Evolutionary conservation across 2,888 invertebrate genomes (phyloP), one percentile per base, ranked within the genome.

Genomic region (Auanema sp.): DNA sequence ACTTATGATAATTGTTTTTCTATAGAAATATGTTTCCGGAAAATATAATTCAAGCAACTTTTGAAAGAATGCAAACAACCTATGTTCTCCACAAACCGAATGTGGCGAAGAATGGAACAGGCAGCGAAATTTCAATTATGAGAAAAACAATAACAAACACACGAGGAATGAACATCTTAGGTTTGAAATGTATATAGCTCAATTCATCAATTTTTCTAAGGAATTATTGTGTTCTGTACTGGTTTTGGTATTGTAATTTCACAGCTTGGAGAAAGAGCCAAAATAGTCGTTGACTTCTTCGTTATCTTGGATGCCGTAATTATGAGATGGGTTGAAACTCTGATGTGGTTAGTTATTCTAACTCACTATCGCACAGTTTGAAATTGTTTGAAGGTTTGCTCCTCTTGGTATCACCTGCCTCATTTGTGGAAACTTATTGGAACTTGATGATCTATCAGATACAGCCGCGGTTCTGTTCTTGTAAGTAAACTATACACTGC

Each of bases 171-270:
- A 90, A 89, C 80, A 88, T 89, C 41, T 85, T 89, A 84, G 89
- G 88, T 80, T 47, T 8, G 52, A 52, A n/a, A 43, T 0, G 47
- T 14, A 47, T 5, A 21, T n/a, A 47, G 42, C 11, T 11, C 11
- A 25, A 62, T 41, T 66, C 16, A 23, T 64, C 43, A 1, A 2
- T 33, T 23, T 52, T 33, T 67, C n/a, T 49, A 91, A 74, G 93
- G 93, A 44, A 89, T 93, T 64, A 93, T 93, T 3, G 91, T 92
- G 86, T 93, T 93, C 87, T 92, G 92, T 82, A 87, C 93, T 33
- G 89, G 91, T 2, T 93, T 93, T 80, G 93, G 93, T n/a, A 91
- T 92, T 49, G 88, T 92, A 40, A 87, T 93, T n/a, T 92, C 92
- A 21, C 91, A 92, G 58, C 87, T 93, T 58, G 92, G 92, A 1